Base-by-base conservation (phyloP, 2,888 invertebrate species). In the Scotopteryx bipunctaria region DNA sequence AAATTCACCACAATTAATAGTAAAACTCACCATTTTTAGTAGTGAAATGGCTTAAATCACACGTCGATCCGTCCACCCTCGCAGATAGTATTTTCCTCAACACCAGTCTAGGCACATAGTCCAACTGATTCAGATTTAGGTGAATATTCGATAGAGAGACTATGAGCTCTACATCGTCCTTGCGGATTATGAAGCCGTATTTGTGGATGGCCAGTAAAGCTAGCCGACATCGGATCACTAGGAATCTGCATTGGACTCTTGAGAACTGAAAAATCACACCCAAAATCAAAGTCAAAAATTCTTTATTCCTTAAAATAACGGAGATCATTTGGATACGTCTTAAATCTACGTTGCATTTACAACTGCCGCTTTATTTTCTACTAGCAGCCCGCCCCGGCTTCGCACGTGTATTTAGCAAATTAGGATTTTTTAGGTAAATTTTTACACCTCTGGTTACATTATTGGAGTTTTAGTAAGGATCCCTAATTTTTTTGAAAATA, bases 1-100 rank as follows among this genome's bases (percentile, higher is more conserved):
- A n/a, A n/a, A n/a, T n/a, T n/a, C n/a, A n/a, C n/a, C n/a, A n/a
- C n/a, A n/a, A n/a, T n/a, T 27, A 33, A 16, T 37, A 16, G 35
- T 2, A 1, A 38, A 42, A 66, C 73, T 59, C 29, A 86, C 88
- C 88, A 15, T 65, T 60, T 42, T 78, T 70, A 29, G 73, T 29
- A 13, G 85, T 84, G 35, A 90, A 90, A 0, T 62, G 65, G 3
- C 59, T 76, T 36, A 90, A 55, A 58, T 81, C 64, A 25, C 86
- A 40, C 5, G 45, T 59, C 0, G 74, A 69, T 0, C 53, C 67
- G 1, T 69, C 66, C 16, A 71, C 71, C 0, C 58, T 60, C 41
- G 56, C 21, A 0, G 57, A 14, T 2, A 86, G 15, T 1, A 71
- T 27, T 27, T 73, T 75, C 41, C 76, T 72, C n/a, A 90, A 15